These are phyloP conservation scores for Phasianus colchicus DNA, from an alignment of 2,113 vertebrate species.

Conservation along the genomic window DNA sequence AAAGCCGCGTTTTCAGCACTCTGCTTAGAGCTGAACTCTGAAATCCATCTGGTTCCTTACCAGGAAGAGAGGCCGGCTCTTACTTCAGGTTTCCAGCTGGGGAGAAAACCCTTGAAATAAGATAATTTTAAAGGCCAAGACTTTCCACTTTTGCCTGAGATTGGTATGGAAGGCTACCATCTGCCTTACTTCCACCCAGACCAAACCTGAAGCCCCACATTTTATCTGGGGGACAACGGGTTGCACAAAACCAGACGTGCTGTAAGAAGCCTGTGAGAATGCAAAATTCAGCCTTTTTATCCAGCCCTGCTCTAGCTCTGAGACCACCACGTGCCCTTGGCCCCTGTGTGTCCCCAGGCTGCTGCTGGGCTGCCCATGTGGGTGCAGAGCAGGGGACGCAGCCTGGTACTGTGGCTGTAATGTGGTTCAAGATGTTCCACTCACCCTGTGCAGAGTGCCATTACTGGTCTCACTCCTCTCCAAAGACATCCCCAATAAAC, in stretches of 20 bases:
- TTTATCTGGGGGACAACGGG: not conserved
- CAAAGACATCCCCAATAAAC: not conserved
- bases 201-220: not conserved
- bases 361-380: not conserved
- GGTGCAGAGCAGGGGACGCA: not conserved
- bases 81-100: not conserved
- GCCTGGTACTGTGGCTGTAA: accelerated
- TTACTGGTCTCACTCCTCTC: not conserved
- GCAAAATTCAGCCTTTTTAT: not conserved
- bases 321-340: not conserved
- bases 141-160: not conserved
- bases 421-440: not conserved
- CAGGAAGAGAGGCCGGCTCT: not conserved
- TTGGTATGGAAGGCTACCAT: not conserved
- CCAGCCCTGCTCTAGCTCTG: accelerated
- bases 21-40: not conserved
- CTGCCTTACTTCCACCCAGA: not conserved
- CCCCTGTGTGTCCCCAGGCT: not conserved
- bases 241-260: not conserved
- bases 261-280: accelerated
- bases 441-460: not conserved
- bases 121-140: not conserved
- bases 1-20: not conserved
- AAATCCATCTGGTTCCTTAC: not conserved
- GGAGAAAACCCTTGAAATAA: not conserved